Evolutionary conservation across 2,797 vertebrate species (phyloP), one percentile per base, ranked within the genome.

Genomic region (Clarias pachynema): DNA sequence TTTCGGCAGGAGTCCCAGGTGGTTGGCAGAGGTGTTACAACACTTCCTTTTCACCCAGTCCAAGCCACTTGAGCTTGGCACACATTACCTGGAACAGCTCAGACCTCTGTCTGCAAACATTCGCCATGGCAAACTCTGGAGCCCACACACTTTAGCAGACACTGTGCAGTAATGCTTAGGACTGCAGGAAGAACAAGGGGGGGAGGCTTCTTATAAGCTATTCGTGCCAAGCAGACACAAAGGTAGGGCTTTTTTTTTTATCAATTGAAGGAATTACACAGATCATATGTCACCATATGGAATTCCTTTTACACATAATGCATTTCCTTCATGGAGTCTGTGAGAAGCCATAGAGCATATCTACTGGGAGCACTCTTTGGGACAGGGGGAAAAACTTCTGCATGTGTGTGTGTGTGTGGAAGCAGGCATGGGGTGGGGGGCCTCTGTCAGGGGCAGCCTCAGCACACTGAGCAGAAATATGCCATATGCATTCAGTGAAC

Each of bases 401-500:
- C 79, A 73, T 85, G 74, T 86, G 84, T 85, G 63, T 74, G 69
- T 29, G 84, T 84, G 75, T 86, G 84, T 87, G 84, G 70, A 40
- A 77, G 86, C 92, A 93, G 92, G 90, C 93, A 84, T 89, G 82
- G 87, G 86, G 85, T 89, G 78, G 93, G 86, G 93, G 92, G 93
- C 92, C 93, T 94, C 93, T 92, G 88, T 86, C 91, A 86, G 92
- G 94, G 95, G 95, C 93, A 94, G 94, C 93, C 93, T 93, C 91
- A 92, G 93, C 92, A 92, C 86, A 92, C 93, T 93, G 93, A 94
- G 93, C 91, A 94, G 95, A 96, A 96, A 96, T 96, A 96, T 96
- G 94, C 95, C 94, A 95, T 93, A 92, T 96, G 95, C 94, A 96
- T 95, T 94, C 94, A 92, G 92, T 96, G 95, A 96, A 96, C 95